A percentile compares a stretch with the other conserved stretches of the same genome.
Conservation (phyloP, 2,113 vertebrate species). For the Nycticorax nycticorax region DNA sequence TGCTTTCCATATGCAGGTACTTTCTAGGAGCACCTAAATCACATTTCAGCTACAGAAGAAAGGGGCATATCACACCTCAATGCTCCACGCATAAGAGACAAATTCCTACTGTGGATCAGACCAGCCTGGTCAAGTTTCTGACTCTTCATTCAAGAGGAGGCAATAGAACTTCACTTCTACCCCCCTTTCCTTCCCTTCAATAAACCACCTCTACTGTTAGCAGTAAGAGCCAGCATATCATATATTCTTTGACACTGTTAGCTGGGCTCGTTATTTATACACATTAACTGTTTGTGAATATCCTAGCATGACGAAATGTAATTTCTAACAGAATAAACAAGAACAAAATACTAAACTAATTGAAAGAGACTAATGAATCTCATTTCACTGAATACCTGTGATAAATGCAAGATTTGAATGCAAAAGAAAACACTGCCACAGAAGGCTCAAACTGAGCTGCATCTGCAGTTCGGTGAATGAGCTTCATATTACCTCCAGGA, state of each 20-base stretch:
- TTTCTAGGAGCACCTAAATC: background rate
- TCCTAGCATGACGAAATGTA: background rate
- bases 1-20: background rate
- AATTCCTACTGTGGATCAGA: background rate
- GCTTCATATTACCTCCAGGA: background rate
- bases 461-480: background rate
- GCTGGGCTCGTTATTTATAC: background rate
- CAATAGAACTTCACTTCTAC: background rate
- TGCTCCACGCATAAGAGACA: background rate
- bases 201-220: background rate
- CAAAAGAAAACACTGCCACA: background rate
- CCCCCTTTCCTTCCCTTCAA: background rate
- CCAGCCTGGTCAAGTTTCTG: background rate
- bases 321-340: background rate
- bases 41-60: background rate
- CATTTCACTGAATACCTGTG: background rate
- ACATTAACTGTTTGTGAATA: background rate
- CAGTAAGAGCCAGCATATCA: background rate
- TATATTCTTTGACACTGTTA: background rate
- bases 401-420: background rate
- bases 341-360: background rate
- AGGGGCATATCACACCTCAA: background rate
- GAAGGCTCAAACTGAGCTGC: background rate
- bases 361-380: background rate
- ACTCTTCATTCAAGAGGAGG: background rate